A percentile compares a stretch with the other conserved stretches of the same genome.
Evolutionary conservation across 1,140 invertebrate genomes (phyloP).

Genomic region (Mercenaria mercenaria): DNA sequence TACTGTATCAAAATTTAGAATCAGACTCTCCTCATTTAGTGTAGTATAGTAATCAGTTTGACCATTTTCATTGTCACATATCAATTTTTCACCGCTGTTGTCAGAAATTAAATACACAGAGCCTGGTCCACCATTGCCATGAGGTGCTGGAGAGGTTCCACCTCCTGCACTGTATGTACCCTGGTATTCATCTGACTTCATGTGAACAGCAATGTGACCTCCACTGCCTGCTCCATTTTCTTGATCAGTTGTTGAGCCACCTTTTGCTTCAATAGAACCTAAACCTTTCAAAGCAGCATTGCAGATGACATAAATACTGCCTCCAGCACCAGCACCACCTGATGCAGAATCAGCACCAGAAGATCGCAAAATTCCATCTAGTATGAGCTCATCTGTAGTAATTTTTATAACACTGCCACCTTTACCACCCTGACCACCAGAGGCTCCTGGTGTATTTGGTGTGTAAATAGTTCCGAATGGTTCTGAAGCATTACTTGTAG

Average conservation of each 20-base stretch:
- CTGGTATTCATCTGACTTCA: conserved; percentile 65
- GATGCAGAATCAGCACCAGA: conserved; percentile 65
- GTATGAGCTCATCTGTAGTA: conserved; percentile 66
- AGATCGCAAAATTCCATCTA: conserved; percentile 76
- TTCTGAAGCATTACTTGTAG: conserved; percentile 50
- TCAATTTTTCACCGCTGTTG: conserved; percentile 68
- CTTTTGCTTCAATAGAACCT: conserved; percentile 72
- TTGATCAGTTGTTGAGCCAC: conserved; percentile 66
- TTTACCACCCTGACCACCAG: conserved; percentile 71
- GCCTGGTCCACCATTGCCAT: conserved; percentile 77
- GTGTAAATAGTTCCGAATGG: conserved; percentile 77
- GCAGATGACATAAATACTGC: conserved; percentile 74
- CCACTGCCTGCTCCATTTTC: conserved; percentile 78
- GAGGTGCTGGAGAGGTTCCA: conserved; percentile 67
- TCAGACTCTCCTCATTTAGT: conserved; percentile 68
- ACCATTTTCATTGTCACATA: conserved; percentile 75
- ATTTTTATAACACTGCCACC: conserved; percentile 77
- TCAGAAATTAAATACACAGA: conserved; percentile 72
- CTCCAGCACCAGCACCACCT: conserved; percentile 79
- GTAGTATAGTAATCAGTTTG: conserved; percentile 75
- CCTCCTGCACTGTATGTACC: conserved; percentile 73
- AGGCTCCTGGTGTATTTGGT: conserved; percentile 70
- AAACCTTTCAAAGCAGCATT: conserved; percentile 74
- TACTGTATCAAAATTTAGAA: conserved; percentile 72
- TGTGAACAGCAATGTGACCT: conserved; percentile 76